These are phyloP conservation scores for Pitangus sulphuratus DNA, from an alignment of 2,797 vertebrate species.

Conservation along the genomic window DNA sequence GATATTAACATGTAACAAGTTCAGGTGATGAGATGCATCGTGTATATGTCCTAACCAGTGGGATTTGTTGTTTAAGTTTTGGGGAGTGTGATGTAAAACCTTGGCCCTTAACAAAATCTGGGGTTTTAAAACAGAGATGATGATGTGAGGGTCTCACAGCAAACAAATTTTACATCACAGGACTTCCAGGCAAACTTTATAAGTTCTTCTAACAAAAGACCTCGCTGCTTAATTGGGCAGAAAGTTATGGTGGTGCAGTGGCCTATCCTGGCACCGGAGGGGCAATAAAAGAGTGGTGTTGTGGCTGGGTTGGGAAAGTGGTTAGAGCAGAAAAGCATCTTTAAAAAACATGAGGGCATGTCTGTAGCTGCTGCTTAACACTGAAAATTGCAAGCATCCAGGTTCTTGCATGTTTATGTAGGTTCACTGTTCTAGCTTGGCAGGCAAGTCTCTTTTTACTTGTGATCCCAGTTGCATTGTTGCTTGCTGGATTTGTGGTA, in stretches of 20 bases:
- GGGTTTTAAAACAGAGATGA: neutral
- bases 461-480: neutral
- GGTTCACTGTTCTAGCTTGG: neutral
- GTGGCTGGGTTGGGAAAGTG: neutral
- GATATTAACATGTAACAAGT: neutral
- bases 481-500: neutral
- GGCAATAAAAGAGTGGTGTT: rapidly evolving
- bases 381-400: neutral
- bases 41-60: neutral
- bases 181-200: neutral
- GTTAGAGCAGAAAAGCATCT: neutral
- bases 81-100: neutral
- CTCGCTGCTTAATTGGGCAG: neutral
- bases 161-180: neutral
- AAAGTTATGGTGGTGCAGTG: neutral
- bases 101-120: neutral
- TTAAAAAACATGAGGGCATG: rapidly evolving
- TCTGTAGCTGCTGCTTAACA: neutral
- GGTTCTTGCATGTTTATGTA: neutral
- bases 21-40: neutral
- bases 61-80: neutral
- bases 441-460: neutral
- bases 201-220: neutral
- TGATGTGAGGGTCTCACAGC: rapidly evolving
- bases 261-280: neutral